phyloP scores from a whole-genome alignment of 2,888 invertebrate genomes.

The Tineola bisselliella region DNA sequence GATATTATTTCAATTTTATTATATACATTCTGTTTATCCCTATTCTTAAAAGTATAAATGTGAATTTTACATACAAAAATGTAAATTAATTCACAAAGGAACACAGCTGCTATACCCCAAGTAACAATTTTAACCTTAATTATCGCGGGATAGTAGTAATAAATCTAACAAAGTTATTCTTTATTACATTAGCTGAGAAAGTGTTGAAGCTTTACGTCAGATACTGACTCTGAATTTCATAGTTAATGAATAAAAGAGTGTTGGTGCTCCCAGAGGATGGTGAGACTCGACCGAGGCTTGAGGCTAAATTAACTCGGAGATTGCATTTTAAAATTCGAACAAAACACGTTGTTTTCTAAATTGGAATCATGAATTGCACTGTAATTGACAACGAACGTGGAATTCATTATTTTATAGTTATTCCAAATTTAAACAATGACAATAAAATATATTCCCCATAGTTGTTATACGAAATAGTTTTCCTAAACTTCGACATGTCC shows the following conservation, averaged over 20 bases:
- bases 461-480: no score
- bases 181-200: not conserved
- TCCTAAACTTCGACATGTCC: no score
- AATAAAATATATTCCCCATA: no score
- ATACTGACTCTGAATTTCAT: not conserved
- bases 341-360: not conserved
- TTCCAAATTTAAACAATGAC: no score
- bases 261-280: not conserved
- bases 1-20: no score
- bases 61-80: no score
- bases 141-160: not conserved
- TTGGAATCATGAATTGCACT: not conserved
- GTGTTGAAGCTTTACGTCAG: not conserved
- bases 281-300: not conserved
- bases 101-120: no score
- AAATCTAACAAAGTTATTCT: not conserved
- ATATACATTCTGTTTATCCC: no score
- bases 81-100: no score
- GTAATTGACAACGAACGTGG: not conserved
- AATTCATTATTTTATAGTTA: no score
- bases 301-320: slow-evolving; percentile 20
- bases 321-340: slow-evolving; percentile 20
- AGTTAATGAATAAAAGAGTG: slow-evolving; percentile 6
- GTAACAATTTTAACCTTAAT: not conserved
- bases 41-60: no score